Evolutionary conservation across 1,140 invertebrate genomes (phyloP).

Genomic region (Scaptodrosophila lebanonensis): DNA sequence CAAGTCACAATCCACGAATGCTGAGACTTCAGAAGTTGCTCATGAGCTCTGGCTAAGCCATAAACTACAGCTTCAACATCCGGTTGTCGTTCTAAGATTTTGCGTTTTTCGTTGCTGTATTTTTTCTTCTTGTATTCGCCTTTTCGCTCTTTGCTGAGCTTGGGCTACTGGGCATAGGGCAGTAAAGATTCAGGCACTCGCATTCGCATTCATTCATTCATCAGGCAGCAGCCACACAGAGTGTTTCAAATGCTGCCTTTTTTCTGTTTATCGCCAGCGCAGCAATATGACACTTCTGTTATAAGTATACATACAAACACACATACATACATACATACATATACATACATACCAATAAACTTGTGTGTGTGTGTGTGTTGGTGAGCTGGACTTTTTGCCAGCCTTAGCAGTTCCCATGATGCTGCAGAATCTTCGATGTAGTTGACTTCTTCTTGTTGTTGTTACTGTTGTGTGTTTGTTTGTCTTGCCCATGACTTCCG

Average conservation of each 20-base stretch:
- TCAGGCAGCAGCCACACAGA: too few species aligned
- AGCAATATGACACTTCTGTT: constrained; percentile 73
- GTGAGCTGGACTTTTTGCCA: constrained; percentile 44
- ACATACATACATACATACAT: too few species aligned
- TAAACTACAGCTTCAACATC: constrained; percentile 69
- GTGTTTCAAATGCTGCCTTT: constrained; percentile 65
- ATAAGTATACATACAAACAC: too few species aligned
- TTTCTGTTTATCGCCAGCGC: constrained; percentile 51
- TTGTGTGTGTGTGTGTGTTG: constrained; percentile 38
- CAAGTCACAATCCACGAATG: too few species aligned
- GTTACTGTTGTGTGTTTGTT: constrained; percentile 49
- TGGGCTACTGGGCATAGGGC: constrained; percentile 49
- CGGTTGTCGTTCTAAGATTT: constrained; percentile 68
- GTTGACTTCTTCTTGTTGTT: too few species aligned
- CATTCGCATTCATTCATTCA: constrained; percentile 9
- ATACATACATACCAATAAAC: background rate
- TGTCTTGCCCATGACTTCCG: constrained; percentile 71
- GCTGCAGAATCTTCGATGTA: constrained; percentile 54
- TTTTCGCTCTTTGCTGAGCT: constrained; percentile 60
- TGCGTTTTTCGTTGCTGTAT: constrained; percentile 23
- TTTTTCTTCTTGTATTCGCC: constrained; percentile 26
- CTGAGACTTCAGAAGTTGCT: background rate
- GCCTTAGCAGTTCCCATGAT: constrained; percentile 67
- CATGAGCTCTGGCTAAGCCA: constrained; percentile 8
- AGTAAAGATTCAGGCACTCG: constrained; percentile 13